These are phyloP conservation scores for Melieria omissa DNA, from an alignment of 2,888 invertebrate genomes.

Conservation along the genomic window DNA sequence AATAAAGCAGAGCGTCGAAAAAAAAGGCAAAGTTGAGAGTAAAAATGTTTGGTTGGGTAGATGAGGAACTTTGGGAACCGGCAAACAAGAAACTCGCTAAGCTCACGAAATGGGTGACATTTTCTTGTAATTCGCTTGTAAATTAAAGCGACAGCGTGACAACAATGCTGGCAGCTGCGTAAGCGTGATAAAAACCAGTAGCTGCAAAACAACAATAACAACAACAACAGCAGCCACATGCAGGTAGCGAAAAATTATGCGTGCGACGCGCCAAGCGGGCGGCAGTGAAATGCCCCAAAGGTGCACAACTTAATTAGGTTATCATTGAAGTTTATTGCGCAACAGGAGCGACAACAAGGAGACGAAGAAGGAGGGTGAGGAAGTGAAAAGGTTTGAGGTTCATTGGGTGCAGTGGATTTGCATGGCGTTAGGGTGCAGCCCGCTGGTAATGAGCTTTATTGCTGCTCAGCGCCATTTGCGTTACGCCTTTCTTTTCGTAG, in stretches of 20 bases:
- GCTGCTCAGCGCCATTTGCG: conserved; percentile 38
- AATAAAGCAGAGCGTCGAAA: conserved; percentile 25
- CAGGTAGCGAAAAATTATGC: neutral
- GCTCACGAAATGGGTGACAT: conserved; percentile 49
- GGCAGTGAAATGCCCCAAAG: conserved; percentile 36
- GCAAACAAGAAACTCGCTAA: conserved; percentile 32
- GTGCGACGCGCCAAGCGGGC: conserved; percentile 14
- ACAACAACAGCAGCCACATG: conserved; percentile 7
- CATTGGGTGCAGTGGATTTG: no score
- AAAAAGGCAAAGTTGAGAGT: conserved; percentile 15
- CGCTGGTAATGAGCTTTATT: conserved; percentile 49
- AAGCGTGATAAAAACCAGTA: conserved; percentile 15
- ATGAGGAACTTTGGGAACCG: no score
- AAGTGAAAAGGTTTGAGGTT: no score
- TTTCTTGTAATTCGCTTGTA: conserved; percentile 55
- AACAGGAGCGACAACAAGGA: neutral
- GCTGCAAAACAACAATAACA: conserved; percentile 3
- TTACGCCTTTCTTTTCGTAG: neutral
- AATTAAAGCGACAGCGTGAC: conserved; percentile 41
- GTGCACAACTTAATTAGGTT: conserved; percentile 56
- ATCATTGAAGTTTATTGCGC: conserved; percentile 48
- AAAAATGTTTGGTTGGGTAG: neutral
- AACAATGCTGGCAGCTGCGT: conserved; percentile 3
- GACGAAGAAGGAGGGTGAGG: no score
- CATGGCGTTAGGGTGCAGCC: no score